phyloP scores from a whole-genome alignment of 2,797 vertebrate species.

The Poecile montanus region DNA sequence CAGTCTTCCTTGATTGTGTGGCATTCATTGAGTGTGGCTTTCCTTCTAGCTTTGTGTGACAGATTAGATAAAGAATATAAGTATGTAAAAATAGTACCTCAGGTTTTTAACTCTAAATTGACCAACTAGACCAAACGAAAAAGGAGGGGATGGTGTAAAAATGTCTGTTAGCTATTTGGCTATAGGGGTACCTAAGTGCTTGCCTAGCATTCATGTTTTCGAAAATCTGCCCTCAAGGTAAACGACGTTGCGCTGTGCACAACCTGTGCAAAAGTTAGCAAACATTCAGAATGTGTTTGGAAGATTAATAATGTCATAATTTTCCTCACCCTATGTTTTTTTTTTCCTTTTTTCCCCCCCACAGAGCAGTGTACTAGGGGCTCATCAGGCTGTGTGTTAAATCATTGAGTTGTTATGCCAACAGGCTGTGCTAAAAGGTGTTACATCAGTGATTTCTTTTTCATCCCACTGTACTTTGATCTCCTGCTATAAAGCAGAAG shows the following conservation, averaged over 20 bases:
- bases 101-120: background rate
- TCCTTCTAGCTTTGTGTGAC: background rate
- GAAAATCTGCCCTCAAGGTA: background rate
- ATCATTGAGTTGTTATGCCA: conserved; percentile 38
- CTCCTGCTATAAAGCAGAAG: conserved; percentile 44
- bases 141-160: background rate
- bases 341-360: rapidly evolving
- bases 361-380: background rate
- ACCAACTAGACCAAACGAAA: background rate
- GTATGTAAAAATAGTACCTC: background rate
- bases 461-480: conserved; percentile 47
- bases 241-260: rapidly evolving
- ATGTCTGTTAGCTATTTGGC: background rate
- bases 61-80: background rate
- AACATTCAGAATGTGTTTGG: background rate
- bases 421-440: conserved; percentile 20
- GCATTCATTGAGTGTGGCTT: background rate
- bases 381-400: background rate
- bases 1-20: background rate
- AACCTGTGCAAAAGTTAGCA: background rate
- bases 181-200: background rate
- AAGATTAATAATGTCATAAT: background rate
- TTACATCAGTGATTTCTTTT: conserved; percentile 40
- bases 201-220: background rate
- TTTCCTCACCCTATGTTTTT: background rate